These are phyloP conservation scores for Chelonia mydas DNA, from an alignment of 2,797 vertebrate species.

Conservation along the genomic window DNA sequence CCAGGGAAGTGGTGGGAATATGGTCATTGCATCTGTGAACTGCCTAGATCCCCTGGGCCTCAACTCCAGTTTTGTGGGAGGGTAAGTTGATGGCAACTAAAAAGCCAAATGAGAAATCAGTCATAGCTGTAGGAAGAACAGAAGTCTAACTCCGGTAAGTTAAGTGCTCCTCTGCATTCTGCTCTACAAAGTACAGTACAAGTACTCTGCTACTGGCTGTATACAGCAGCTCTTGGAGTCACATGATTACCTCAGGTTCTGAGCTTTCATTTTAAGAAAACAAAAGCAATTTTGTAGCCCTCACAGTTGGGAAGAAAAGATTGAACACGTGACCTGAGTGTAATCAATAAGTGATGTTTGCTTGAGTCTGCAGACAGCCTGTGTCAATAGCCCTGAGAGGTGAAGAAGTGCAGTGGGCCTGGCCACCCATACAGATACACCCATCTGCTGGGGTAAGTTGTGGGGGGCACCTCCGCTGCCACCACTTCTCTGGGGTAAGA, in stretches of 20 bases:
- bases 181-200: neutral
- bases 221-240: neutral
- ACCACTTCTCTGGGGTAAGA: neutral
- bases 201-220: neutral
- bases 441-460: too few relatives aligned
- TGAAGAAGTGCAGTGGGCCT: neutral
- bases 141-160: neutral
- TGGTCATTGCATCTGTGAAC: accelerated
- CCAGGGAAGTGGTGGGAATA: neutral
- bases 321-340: neutral
- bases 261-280: neutral
- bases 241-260: neutral
- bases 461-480: too few relatives aligned
- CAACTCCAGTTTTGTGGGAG: neutral
- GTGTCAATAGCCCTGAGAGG: neutral
- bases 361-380: neutral
- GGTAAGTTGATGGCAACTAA: neutral
- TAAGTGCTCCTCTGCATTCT: neutral
- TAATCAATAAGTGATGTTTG: neutral
- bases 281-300: neutral
- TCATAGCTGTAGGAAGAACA: neutral
- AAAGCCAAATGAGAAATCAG: neutral
- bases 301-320: neutral
- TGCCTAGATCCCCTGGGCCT: neutral
- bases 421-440: too few relatives aligned